A percentile compares a stretch with the other conserved stretches of the same genome.
Evolutionary conservation across 2,113 vertebrate genomes (phyloP).

Genomic region (Albula glossodonta): DNA sequence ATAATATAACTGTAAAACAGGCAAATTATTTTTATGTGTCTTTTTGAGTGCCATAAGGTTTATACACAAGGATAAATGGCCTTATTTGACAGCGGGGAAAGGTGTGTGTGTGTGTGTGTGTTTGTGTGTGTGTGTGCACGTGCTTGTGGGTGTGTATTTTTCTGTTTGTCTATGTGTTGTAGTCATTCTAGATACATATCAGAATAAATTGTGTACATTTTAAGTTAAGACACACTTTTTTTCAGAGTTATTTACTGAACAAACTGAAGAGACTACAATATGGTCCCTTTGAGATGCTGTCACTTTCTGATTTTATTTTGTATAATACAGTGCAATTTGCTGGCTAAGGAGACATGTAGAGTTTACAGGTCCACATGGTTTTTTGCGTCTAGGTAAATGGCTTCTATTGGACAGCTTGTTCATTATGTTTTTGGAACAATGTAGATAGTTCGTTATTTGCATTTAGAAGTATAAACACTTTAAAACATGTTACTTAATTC

Average conservation of each 20-base stretch:
- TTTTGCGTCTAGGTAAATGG: constrained; percentile 73
- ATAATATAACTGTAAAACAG: constrained; percentile 39
- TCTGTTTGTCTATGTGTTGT: constrained; percentile 18
- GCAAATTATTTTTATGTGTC: not conserved
- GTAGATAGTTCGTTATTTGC: constrained; percentile 84
- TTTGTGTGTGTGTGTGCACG: constrained; percentile 36
- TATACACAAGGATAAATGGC: constrained; percentile 31
- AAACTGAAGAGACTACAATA: constrained; percentile 48
- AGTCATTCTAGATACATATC: constrained; percentile 35
- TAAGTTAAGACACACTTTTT: constrained; percentile 16
- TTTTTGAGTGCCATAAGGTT: constrained; percentile 9
- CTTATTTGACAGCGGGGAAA: not conserved
- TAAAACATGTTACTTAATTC: constrained; percentile 82
- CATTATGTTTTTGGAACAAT: constrained; percentile 71
- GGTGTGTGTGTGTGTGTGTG: not conserved
- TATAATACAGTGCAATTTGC: constrained; percentile 73
- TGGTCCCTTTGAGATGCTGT: constrained; percentile 84
- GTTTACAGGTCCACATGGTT: constrained; percentile 77
- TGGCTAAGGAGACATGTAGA: constrained; percentile 76
- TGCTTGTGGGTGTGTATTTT: constrained; percentile 10
- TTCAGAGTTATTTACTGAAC: constrained; percentile 25
- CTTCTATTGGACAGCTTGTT: constrained; percentile 76
- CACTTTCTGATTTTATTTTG: constrained; percentile 49
- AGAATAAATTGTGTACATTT: constrained; percentile 39
- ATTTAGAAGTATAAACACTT: constrained; percentile 85